Conservation (phyloP, 1,140 invertebrate genomes). For the Drosophila lacertosa region DNA sequence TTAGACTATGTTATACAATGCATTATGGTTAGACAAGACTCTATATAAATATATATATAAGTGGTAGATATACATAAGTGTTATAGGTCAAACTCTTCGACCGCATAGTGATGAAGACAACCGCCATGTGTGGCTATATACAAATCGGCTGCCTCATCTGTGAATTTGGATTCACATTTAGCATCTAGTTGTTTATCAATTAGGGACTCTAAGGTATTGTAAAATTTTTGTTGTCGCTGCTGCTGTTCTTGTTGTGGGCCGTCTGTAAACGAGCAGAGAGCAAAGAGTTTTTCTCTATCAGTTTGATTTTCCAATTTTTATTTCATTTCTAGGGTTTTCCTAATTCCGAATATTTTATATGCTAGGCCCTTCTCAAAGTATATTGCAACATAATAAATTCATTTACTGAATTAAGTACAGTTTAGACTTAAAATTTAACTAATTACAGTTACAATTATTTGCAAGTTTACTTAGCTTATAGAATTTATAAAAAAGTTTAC, state of each 20-base stretch:
- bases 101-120: conserved; percentile 66
- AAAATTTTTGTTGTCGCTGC: conserved; percentile 26
- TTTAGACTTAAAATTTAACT: neutral
- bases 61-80: conserved; percentile 19
- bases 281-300: conserved; percentile 65
- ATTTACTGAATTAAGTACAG: neutral
- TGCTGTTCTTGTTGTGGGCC: conserved; percentile 35
- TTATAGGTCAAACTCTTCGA: conserved; percentile 67
- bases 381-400: conserved; percentile 7
- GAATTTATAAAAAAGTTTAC: too few relatives aligned
- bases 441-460: conserved; percentile 3
- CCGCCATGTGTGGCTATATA: conserved; percentile 75
- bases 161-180: conserved; percentile 40
- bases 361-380: conserved; percentile 55
- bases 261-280: conserved; percentile 77
- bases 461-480: neutral
- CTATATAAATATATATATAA: conserved; percentile 18
- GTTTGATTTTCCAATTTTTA: conserved; percentile 33
- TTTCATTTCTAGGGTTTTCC: conserved; percentile 15
- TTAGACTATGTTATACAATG: conserved; percentile 66
- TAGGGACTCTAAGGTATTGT: conserved; percentile 40
- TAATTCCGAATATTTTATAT: conserved; percentile 3
- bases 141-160: conserved; percentile 59
- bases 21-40: conserved; percentile 31
- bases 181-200: conserved; percentile 40